Evolutionary conservation across 2,888 invertebrate species (phyloP).

Genomic region (Crioceris asparagi): DNA sequence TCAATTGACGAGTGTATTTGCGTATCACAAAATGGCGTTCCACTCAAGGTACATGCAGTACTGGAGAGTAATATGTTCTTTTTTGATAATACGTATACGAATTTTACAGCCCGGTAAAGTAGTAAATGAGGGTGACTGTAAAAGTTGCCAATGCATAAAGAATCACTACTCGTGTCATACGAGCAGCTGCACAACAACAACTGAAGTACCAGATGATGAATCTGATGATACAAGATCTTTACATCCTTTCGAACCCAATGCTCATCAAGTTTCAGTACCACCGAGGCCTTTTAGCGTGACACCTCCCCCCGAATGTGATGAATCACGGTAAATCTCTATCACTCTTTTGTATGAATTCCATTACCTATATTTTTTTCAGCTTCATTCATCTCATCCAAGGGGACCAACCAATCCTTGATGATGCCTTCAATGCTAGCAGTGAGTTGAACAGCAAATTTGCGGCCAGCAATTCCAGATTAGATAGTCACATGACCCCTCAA

Average conservation of each 20-base stretch:
- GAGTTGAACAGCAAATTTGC: constrained; percentile 39
- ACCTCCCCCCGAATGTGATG: constrained; percentile 40
- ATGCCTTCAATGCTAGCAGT: constrained; percentile 51
- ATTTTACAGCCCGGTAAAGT: constrained; percentile 59
- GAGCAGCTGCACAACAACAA: constrained; percentile 7
- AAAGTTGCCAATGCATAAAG: constrained; percentile 69
- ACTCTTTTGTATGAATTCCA: no score
- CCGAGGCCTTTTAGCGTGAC: constrained; percentile 30
- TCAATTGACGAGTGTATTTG: constrained; percentile 66
- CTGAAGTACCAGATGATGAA: constrained; percentile 1
- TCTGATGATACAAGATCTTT: background rate
- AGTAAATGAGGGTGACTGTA: constrained; percentile 48
- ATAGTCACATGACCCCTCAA: constrained; percentile 17
- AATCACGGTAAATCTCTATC: constrained; percentile 36
- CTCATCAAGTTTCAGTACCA: background rate
- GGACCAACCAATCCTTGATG: constrained; percentile 40
- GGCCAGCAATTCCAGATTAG: constrained; percentile 45
- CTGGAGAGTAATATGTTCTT: no score
- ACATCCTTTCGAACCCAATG: no score
- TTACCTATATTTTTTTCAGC: constrained; percentile 22
- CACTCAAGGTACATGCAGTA: no score
- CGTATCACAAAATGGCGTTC: constrained; percentile 48
- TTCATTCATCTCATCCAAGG: constrained; percentile 41
- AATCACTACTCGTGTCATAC: constrained; percentile 63
- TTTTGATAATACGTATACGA: no score